Percentiles rank a stretch among this genome's conserved stretches.
Conservation (phyloP, 2,888 invertebrate genomes). For the Drosophila mimica region DNA sequence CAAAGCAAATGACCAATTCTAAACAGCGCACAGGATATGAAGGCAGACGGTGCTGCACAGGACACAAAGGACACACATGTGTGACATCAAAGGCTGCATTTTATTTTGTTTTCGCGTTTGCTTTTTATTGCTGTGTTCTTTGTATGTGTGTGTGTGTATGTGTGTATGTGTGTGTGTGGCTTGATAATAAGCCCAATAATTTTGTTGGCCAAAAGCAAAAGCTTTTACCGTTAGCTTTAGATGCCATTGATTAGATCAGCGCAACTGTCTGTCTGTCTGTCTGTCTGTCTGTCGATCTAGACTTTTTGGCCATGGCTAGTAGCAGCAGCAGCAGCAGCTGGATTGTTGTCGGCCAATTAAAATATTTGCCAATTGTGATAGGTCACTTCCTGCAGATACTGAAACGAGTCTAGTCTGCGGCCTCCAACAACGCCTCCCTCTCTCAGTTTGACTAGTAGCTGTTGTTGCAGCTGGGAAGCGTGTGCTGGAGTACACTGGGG, state of each 20-base stretch:
- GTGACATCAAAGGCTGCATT: slow-evolving; percentile 61
- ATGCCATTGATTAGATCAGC: slow-evolving; percentile 71
- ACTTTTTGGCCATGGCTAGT: neutral
- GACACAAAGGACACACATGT: slow-evolving; percentile 35
- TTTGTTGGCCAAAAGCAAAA: slow-evolving; percentile 12
- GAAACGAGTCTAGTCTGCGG: neutral
- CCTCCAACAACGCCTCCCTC: neutral
- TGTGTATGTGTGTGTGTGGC: neutral
- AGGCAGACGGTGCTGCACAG: slow-evolving; percentile 29
- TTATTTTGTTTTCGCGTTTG: slow-evolving; percentile 20
- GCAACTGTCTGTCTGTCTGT: neutral
- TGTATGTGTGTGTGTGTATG: neutral
- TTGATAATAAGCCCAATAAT: slow-evolving; percentile 33
- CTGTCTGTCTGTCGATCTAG: neutral
- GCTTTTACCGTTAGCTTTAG: slow-evolving; percentile 73
- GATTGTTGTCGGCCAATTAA: slow-evolving; percentile 61
- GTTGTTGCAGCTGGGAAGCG: slow-evolving; percentile 14
- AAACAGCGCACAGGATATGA: slow-evolving; percentile 57
- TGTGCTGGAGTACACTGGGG: neutral
- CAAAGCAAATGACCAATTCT: slow-evolving; percentile 28
- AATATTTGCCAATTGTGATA: slow-evolving; percentile 72
- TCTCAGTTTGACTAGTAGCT: slow-evolving; percentile 1
- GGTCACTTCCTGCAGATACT: slow-evolving; percentile 59
- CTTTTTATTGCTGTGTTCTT: slow-evolving; percentile 6
- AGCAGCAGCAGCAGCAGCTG: slow-evolving; percentile 17